These are phyloP conservation scores for Plecotus auritus DNA, from an alignment of 2,113 vertebrate genomes.

Conservation along the genomic window DNA sequence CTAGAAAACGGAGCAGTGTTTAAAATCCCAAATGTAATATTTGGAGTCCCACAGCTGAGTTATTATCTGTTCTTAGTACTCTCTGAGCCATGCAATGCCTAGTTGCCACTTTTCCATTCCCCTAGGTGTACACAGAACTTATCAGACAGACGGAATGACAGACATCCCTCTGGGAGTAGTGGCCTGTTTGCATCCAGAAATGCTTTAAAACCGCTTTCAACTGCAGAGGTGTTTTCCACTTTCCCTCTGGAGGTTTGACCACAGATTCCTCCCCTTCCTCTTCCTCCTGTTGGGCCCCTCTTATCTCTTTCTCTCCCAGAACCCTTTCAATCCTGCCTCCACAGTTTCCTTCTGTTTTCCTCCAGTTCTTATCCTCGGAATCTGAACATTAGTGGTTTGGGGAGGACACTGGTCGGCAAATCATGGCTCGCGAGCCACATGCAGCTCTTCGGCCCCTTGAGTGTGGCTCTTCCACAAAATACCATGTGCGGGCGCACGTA, in stretches of 20 bases:
- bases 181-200: neutral
- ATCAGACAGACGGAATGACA: neutral
- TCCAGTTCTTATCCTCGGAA: neutral
- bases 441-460: too few relatives aligned
- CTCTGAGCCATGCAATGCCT: neutral
- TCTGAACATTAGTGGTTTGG: neutral
- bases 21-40: neutral
- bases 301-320: fast-evolving
- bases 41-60: neutral
- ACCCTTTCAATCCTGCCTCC: fast-evolving
- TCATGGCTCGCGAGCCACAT: too few relatives aligned
- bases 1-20: neutral
- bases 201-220: neutral
- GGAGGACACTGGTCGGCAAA: neutral
- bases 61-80: neutral
- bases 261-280: neutral
- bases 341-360: neutral
- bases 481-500: too few relatives aligned
- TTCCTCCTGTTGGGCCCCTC: fast-evolving
- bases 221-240: neutral
- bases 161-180: neutral
- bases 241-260: neutral
- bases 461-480: too few relatives aligned
- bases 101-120: neutral
- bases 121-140: neutral